A percentile compares a stretch with the other conserved stretches of the same genome.
phyloP scores from a whole-genome alignment of 2,888 invertebrate species.

The Prosopocoilus inquinatus region DNA sequence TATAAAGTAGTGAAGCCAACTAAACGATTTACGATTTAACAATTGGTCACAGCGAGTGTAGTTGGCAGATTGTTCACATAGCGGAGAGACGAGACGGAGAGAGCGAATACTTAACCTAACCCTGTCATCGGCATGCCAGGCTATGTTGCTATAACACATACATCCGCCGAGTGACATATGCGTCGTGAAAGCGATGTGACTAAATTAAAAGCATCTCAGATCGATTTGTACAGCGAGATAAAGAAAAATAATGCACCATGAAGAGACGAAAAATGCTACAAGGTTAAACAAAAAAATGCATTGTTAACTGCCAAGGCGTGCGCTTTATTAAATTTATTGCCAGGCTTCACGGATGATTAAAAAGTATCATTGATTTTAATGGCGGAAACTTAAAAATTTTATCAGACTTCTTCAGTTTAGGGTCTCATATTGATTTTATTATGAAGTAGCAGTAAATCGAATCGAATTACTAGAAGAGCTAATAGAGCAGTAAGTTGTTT shows the following conservation, averaged over 20 bases:
- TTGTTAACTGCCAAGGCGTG: constrained; percentile 21
- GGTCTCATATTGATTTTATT: too few species aligned
- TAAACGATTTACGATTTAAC: constrained; percentile 24
- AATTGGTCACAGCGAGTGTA: constrained; percentile 22
- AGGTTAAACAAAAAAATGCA: constrained; percentile 21
- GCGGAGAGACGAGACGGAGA: not conserved
- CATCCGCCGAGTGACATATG: not conserved
- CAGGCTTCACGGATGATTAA: constrained; percentile 10
- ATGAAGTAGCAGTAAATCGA: too few species aligned
- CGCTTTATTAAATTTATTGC: constrained; percentile 22
- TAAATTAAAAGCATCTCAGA: not conserved
- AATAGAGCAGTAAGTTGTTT: too few species aligned
- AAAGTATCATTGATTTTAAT: constrained; percentile 1
- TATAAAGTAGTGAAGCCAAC: constrained; percentile 15
- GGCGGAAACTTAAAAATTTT: too few species aligned
- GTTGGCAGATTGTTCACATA: constrained; percentile 19
- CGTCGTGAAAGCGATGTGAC: not conserved
- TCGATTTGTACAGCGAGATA: not conserved
- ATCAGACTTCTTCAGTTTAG: too few species aligned
- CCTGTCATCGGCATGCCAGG: constrained; percentile 4
- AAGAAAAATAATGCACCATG: not conserved
- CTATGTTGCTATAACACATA: not conserved
- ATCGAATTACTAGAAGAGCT: too few species aligned
- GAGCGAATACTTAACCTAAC: constrained; percentile 10
- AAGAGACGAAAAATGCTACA: not conserved